Base-by-base conservation (phyloP, 2,797 vertebrate genomes). In the Nyctibius grandis region DNA sequence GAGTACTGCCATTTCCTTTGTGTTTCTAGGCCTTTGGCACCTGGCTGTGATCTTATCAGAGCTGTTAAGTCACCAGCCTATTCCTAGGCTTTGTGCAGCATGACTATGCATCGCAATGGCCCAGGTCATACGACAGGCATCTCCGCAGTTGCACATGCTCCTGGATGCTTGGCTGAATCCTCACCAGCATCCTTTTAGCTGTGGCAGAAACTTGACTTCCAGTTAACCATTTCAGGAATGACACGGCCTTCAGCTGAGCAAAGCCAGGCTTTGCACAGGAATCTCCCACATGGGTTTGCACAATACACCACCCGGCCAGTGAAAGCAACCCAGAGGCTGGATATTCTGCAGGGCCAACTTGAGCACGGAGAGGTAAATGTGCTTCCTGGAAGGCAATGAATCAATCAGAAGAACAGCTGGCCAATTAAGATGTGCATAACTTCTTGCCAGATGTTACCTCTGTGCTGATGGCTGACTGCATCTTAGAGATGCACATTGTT, bases 401-500 rank as follows among this genome's bases (percentile, higher is more conserved):
- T 97, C 96, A 97, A 95, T 93, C 91, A 91, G 67, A 85, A 67
- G 56, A 96, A 83, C 96, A 97, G 95, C 95, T 96, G 96, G 95
- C 75, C 94, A 77, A 96, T 96, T 95, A 96, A 87, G 56, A 89
- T 45, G 72, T 93, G 75, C 70, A 38, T 79, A 96, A 87, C 96
- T 95, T 94, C 81, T 94, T 87, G 80, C 91, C 96, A 97, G 96
- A 97, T 95, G 95, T 96, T 97, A 95, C 93, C 94, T 96, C 90
- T 63, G 78, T 70, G 68, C 48, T 96, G 93, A 87, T 92, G 95
- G 91, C 92, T 97, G 94, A 95, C 81, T 96, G 95, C 93, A 82
- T 95, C 93, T 96, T 94, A 93, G 94, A 94, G 92, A 96, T 73
- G 84, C 84, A 95, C 96, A 70, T 67, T 93, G 89, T 94, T 92